These are phyloP conservation scores for Alosa sapidissima DNA, from an alignment of 2,797 vertebrate species.

Conservation along the genomic window DNA sequence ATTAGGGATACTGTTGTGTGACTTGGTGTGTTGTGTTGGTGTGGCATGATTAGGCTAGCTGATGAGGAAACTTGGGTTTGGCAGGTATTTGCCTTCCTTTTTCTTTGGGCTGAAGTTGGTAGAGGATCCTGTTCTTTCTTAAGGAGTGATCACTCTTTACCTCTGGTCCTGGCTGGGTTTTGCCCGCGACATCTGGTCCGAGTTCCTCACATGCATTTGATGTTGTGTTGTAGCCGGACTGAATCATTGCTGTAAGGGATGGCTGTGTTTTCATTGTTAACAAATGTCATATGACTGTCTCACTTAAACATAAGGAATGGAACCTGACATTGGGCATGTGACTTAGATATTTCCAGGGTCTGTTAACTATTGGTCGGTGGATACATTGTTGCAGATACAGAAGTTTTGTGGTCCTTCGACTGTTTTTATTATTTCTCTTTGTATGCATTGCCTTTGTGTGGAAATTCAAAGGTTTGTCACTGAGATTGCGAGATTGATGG, in stretches of 20 bases:
- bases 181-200: neutral
- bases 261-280: conserved; percentile 8
- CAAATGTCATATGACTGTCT: neutral
- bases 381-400: neutral
- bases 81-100: neutral
- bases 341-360: neutral
- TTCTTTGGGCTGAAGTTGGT: neutral
- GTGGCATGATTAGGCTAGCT: neutral
- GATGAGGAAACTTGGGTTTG: neutral
- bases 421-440: neutral
- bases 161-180: neutral
- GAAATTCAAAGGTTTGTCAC: neutral
- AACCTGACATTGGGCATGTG: conserved; percentile 3
- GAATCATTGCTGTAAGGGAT: neutral
- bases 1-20: neutral
- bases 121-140: neutral
- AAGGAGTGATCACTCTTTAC: neutral
- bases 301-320: neutral
- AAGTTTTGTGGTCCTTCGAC: neutral
- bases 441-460: neutral
- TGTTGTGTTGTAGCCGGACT: neutral
- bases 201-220: neutral
- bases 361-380: neutral
- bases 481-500: neutral
- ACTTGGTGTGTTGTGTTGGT: neutral